These are phyloP conservation scores for Euspilapteryx auroguttella DNA, from an alignment of 2,888 invertebrate species.

Conservation along the genomic window DNA sequence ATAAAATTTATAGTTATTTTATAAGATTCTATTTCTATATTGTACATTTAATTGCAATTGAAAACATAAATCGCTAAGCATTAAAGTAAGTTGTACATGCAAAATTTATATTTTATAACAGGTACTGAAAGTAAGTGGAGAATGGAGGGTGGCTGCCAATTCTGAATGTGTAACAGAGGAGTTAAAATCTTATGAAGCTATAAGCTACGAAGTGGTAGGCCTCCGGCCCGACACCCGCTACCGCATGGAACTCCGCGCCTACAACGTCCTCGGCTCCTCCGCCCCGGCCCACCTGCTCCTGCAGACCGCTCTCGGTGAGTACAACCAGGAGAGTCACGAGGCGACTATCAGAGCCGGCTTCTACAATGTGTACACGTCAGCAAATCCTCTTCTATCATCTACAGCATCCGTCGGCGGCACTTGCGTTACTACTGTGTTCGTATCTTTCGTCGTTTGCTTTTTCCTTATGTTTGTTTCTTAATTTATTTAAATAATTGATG, in stretches of 20 bases:
- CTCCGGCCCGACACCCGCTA: conserved; percentile 81
- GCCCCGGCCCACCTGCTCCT: conserved; percentile 75
- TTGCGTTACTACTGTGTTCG: too few relatives aligned
- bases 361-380: conserved; percentile 50
- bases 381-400: conserved; percentile 26
- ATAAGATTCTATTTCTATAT: too few relatives aligned
- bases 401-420: conserved; percentile 21
- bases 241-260: conserved; percentile 80
- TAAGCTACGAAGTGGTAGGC: conserved; percentile 67
- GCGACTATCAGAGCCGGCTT: conserved; percentile 46
- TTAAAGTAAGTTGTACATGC: too few relatives aligned
- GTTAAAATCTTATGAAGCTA: conserved; percentile 64
- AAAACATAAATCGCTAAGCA: too few relatives aligned
- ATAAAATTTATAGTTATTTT: too few relatives aligned
- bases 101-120: too few relatives aligned
- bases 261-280: conserved; percentile 84
- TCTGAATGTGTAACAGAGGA: conserved; percentile 63
- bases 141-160: conserved; percentile 62
- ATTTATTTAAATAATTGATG: conserved; percentile 31
- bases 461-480: conserved; percentile 25
- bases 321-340: conserved; percentile 48
- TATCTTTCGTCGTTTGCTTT: too few relatives aligned
- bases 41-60: too few relatives aligned
- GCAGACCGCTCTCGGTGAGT: conserved; percentile 89
- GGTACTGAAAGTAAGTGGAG: conserved; percentile 69